Percentiles rank a stretch among this genome's conserved stretches.
Evolutionary conservation across 2,113 vertebrate genomes (phyloP).

Genomic region (Madoqua kirkii): DNA sequence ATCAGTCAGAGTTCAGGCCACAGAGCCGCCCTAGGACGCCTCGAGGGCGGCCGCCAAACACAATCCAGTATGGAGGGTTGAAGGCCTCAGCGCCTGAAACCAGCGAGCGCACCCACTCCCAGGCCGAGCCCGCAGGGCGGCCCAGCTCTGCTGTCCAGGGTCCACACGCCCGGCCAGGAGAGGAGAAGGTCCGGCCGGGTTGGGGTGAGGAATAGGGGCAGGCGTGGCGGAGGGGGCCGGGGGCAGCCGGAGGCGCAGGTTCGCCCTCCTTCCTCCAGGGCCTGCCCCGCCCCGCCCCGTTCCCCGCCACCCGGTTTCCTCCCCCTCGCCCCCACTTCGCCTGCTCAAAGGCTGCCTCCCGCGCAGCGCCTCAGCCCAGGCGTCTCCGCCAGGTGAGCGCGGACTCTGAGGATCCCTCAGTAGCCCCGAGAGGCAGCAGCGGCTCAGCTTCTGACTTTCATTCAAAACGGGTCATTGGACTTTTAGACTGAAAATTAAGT

Average conservation of each 20-base stretch:
- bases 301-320: fast-evolving
- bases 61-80: neutral
- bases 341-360: neutral
- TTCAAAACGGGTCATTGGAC: neutral
- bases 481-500: neutral
- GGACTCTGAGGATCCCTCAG: neutral
- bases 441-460: neutral
- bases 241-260: neutral
- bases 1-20: neutral
- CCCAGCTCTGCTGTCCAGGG: too few species aligned
- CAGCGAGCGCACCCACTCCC: neutral
- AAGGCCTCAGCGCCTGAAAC: neutral
- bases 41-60: neutral
- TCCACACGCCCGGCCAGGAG: too few species aligned
- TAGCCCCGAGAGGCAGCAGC: too few species aligned
- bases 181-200: neutral
- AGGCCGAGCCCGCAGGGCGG: too few species aligned
- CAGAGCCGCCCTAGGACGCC: fast-evolving
- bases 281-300: neutral
- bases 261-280: neutral
- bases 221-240: neutral
- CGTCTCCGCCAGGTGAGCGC: neutral
- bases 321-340: too few species aligned
- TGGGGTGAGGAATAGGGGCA: fast-evolving
- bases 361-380: neutral